Evolutionary conservation across 1,140 invertebrate species (phyloP).

Genomic region (Penaeus japonicus): DNA sequence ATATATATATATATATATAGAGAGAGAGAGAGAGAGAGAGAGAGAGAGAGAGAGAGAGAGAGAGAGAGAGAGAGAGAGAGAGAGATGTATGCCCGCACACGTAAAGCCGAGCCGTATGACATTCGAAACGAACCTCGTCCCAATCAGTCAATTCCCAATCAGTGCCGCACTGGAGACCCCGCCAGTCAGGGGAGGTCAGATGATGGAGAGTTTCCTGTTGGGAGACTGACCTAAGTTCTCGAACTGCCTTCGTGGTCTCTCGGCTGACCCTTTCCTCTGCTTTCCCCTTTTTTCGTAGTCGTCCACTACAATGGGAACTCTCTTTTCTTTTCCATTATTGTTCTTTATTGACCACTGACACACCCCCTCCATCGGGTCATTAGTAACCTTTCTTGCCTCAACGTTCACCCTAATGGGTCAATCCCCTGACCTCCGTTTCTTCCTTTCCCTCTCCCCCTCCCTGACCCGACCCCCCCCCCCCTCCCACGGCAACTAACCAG

Average conservation of each 20-base stretch:
- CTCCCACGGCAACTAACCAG: too few species aligned
- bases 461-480: too few species aligned
- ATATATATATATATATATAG: too few species aligned
- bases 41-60: slow-evolving; percentile 15
- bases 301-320: background rate
- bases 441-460: too few species aligned
- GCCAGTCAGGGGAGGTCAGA: background rate
- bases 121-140: too few species aligned
- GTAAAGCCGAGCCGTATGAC: background rate
- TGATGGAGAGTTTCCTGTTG: background rate
- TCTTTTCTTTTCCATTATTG: background rate
- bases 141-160: too few species aligned
- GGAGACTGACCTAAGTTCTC: background rate
- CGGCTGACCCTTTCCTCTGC: background rate
- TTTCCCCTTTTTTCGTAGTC: background rate
- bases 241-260: background rate
- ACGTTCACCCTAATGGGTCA: too few species aligned
- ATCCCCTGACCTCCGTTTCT: too few species aligned
- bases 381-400: too few species aligned
- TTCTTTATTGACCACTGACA: background rate
- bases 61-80: background rate
- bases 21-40: background rate
- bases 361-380: too few species aligned
- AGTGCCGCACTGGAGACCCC: too few species aligned
- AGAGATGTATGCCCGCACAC: background rate